These are phyloP conservation scores for Hypanus sabinus DNA, from an alignment of 2,113 vertebrate genomes.

Conservation along the genomic window DNA sequence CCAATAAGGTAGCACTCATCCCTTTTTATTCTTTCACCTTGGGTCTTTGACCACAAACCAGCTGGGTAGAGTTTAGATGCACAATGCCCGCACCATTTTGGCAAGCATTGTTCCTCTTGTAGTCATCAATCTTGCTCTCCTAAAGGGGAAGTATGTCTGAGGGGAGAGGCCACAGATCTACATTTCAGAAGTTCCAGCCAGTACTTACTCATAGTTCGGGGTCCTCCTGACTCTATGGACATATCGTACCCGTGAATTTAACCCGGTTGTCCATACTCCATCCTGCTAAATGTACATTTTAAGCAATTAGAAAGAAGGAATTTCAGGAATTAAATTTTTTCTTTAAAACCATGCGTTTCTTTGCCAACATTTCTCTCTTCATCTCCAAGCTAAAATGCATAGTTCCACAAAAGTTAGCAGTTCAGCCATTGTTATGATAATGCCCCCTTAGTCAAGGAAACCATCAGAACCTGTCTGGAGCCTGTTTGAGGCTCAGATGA, in stretches of 20 bases:
- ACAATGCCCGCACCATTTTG: neutral
- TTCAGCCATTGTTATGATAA: neutral
- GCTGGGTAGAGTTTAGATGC: neutral
- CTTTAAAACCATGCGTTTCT: neutral
- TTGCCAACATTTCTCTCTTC: neutral
- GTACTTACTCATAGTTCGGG: neutral
- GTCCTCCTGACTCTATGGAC: neutral
- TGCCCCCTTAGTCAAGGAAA: neutral
- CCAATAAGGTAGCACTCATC: conserved; percentile 49
- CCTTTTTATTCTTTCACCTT: neutral
- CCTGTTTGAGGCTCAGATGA: neutral
- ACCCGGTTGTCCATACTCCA: neutral
- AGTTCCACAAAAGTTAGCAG: neutral
- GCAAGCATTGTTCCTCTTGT: neutral
- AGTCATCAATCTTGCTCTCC: neutral
- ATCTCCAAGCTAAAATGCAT: neutral
- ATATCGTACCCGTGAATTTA: neutral
- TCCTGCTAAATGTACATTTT: neutral
- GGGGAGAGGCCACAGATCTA: neutral
- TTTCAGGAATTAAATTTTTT: neutral
- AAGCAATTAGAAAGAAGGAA: neutral
- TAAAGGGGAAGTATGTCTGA: neutral
- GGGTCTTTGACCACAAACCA: neutral
- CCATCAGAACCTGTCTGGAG: neutral
- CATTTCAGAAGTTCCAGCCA: neutral